Percentiles rank a stretch among this genome's conserved stretches.
Conservation (phyloP, 2,113 vertebrate genomes). For the Tretioscincus oriximinensis region DNA sequence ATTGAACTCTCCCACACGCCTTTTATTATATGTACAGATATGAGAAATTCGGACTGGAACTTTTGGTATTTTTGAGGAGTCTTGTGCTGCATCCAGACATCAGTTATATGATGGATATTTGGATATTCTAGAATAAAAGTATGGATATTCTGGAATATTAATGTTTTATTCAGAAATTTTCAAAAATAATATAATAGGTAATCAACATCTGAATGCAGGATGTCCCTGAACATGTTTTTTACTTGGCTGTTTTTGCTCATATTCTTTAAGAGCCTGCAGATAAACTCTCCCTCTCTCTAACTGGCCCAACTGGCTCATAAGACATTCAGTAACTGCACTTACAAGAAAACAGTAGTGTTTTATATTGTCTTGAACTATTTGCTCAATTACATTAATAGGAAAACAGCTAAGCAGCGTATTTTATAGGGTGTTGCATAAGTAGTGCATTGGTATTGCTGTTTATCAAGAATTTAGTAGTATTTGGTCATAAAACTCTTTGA, state of each 20-base stretch:
- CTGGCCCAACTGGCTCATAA: neutral
- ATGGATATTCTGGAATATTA: no score
- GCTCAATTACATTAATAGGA: constrained; percentile 24
- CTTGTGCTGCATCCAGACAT: neutral
- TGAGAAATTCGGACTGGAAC: no score
- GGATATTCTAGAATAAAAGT: no score
- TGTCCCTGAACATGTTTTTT: neutral
- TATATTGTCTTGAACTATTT: constrained; percentile 22
- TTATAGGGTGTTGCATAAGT: constrained; percentile 48
- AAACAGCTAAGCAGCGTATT: constrained; percentile 46
- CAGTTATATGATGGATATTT: no score
- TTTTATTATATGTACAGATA: no score
- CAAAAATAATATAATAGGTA: no score
- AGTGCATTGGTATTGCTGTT: constrained; percentile 31
- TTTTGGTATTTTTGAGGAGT: neutral
- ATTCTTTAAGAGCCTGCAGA: neutral
- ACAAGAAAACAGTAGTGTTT: neutral
- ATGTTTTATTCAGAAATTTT: no score
- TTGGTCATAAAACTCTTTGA: constrained; percentile 38
- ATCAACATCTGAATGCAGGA: neutral
- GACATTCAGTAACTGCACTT: neutral
- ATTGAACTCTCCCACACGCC: no score
- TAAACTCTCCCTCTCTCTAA: neutral
- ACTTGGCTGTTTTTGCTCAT: neutral
- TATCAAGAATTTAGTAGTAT: no score